Percentiles rank a stretch among this genome's conserved stretches.
Conservation (phyloP, 2,888 invertebrate species). For the Oscheius sp. region DNA sequence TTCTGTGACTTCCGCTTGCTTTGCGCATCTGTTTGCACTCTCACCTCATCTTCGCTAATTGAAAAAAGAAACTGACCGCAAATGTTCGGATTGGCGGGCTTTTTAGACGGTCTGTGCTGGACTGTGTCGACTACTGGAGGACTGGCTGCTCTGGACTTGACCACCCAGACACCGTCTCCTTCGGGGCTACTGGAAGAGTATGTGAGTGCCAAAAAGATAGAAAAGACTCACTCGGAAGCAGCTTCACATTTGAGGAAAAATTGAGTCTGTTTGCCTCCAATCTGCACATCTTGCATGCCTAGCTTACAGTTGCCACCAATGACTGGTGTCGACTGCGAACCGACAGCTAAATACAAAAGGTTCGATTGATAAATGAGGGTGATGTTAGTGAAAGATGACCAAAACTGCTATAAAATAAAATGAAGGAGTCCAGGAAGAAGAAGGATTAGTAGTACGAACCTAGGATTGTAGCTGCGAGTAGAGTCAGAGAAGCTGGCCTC, state of each 20-base stretch:
- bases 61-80: slow-evolving; percentile 52
- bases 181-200: slow-evolving; percentile 52
- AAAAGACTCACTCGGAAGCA: slow-evolving; percentile 62
- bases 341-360: slow-evolving; percentile 4
- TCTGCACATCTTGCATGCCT: slow-evolving; percentile 70
- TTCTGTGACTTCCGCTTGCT: slow-evolving; percentile 20
- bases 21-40: slow-evolving; percentile 1
- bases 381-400: not conserved
- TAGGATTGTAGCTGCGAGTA: slow-evolving; percentile 22
- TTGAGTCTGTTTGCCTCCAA: slow-evolving; percentile 73
- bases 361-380: not conserved
- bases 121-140: slow-evolving; percentile 48
- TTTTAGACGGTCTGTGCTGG: slow-evolving; percentile 60
- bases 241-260: slow-evolving; percentile 72
- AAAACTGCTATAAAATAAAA: not conserved
- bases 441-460: slow-evolving; percentile 20
- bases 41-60: not conserved
- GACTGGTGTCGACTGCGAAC: slow-evolving; percentile 62
- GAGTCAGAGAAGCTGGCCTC: slow-evolving; percentile 14
- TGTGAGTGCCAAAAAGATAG: not conserved
- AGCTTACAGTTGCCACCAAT: slow-evolving; percentile 72
- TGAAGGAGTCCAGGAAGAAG: not conserved
- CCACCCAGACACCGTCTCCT: slow-evolving; percentile 72
- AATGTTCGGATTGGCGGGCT: slow-evolving; percentile 56
- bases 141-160: slow-evolving; percentile 63